Evolutionary conservation across 2,113 vertebrate genomes (phyloP).

Genomic region (Menidia beryllina): DNA sequence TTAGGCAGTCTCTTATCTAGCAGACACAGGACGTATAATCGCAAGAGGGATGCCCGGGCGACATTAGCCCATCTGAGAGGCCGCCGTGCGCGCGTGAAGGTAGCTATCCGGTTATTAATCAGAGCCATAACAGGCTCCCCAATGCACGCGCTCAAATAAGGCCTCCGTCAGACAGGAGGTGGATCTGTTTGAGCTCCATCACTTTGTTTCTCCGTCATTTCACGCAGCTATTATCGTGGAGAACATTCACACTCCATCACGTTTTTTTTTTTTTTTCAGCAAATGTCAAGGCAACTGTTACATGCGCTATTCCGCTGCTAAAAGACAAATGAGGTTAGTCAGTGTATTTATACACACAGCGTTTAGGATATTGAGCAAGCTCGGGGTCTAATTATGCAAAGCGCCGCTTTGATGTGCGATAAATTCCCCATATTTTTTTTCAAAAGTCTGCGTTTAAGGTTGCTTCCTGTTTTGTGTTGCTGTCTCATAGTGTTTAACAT

Average conservation of each 20-base stretch:
- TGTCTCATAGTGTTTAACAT: not conserved
- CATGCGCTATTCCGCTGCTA: not conserved
- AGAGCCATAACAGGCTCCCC: slow-evolving; percentile 35
- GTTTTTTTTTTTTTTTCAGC: slow-evolving; percentile 1
- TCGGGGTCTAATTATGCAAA: slow-evolving; percentile 7
- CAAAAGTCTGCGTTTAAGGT: slow-evolving; percentile 18
- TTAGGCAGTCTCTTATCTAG: slow-evolving; percentile 74
- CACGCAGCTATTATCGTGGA: not conserved
- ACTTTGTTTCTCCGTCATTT: no score
- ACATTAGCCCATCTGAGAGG: slow-evolving; percentile 29
- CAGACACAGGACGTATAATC: slow-evolving; percentile 50
- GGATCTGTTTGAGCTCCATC: slow-evolving; percentile 36
- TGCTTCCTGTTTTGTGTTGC: not conserved
- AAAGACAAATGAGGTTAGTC: slow-evolving; percentile 16
- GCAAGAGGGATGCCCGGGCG: slow-evolving; percentile 38
- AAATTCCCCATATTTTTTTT: slow-evolving; percentile 21
- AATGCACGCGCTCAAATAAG: slow-evolving; percentile 14
- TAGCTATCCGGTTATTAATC: slow-evolving; percentile 68
- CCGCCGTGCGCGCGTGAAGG: slow-evolving; percentile 22
- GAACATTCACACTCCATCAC: not conserved
- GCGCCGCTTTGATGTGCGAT: not conserved
- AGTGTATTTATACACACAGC: slow-evolving; percentile 3
- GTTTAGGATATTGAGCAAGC: not conserved
- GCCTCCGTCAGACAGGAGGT: slow-evolving; percentile 14
- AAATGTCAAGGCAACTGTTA: slow-evolving; percentile 18